These are phyloP conservation scores for Heterodera filipjevi DNA, from an alignment of 2,888 invertebrate genomes.

Conservation along the genomic window DNA sequence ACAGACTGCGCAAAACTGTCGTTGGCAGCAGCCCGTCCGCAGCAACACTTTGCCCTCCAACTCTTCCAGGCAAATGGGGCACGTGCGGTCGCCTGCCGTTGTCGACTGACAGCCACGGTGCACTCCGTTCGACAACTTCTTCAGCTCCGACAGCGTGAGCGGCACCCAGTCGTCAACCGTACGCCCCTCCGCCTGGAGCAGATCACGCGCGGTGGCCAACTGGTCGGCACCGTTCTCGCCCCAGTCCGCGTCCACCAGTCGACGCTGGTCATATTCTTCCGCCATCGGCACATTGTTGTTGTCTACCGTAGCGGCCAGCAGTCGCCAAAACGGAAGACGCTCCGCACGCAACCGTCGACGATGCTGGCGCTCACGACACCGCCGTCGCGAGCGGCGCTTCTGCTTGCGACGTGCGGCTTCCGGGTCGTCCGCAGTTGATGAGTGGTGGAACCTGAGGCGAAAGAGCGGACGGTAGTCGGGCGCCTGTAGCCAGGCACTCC, in stretches of 20 bases:
- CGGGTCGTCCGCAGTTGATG: neutral
- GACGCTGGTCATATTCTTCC: neutral
- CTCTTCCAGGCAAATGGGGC: neutral
- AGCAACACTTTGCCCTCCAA: neutral
- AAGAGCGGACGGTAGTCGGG: neutral
- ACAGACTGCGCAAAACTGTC: neutral
- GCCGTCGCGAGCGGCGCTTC: conserved; percentile 60
- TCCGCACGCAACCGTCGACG: neutral
- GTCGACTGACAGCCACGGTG: neutral
- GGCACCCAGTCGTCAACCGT: neutral
- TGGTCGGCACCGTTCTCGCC: neutral
- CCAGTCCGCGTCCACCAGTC: neutral
- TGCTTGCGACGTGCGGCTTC: conserved; percentile 64
- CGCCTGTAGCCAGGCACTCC: neutral
- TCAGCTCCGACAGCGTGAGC: neutral
- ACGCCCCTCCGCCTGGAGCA: neutral
- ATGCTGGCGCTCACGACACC: neutral
- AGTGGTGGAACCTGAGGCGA: neutral
- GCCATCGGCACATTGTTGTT: neutral
- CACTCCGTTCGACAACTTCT: neutral
- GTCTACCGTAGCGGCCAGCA: no score
- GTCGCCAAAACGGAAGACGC: neutral
- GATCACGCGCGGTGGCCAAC: neutral
- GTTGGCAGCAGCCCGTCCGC: neutral
- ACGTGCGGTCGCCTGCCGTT: neutral